These are phyloP conservation scores for Xiphias gladius DNA, from an alignment of 2,113 vertebrate species.

Conservation along the genomic window DNA sequence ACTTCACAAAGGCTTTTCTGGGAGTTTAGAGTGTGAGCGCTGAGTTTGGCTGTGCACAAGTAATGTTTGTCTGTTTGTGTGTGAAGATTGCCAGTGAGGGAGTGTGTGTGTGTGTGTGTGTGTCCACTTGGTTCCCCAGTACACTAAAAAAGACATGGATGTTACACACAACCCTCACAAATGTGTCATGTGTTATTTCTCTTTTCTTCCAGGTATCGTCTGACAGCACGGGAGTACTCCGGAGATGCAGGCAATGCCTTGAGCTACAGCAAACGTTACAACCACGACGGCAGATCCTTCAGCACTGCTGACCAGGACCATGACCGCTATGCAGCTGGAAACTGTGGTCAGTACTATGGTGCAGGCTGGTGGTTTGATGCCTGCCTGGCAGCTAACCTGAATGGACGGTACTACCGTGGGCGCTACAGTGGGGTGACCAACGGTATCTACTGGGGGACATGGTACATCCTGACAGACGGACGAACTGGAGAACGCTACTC, in stretches of 20 bases:
- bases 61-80: constrained; percentile 11
- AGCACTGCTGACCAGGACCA: constrained; percentile 85
- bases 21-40: constrained; percentile 53
- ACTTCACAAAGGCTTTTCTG: constrained; percentile 58
- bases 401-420: constrained; percentile 84
- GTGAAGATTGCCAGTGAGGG: not conserved
- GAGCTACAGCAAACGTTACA: constrained; percentile 88
- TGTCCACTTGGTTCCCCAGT: not conserved
- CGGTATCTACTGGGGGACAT: constrained; percentile 88
- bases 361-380: constrained; percentile 89
- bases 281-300: constrained; percentile 86
- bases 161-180: not conserved
- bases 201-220: constrained; percentile 77
- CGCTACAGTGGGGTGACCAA: constrained; percentile 86
- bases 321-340: constrained; percentile 84
- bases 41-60: not conserved
- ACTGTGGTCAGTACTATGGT: constrained; percentile 87
- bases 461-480: constrained; percentile 88
- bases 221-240: constrained; percentile 84
- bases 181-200: not conserved
- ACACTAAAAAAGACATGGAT: not conserved
- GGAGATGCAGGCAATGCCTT: constrained; percentile 87
- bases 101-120: constrained; percentile 21
- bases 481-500: constrained; percentile 86
- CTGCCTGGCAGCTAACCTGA: constrained; percentile 87